Evolutionary conservation across 2,888 invertebrate species (phyloP).

Genomic region (Cryptocephalus moraei): DNA sequence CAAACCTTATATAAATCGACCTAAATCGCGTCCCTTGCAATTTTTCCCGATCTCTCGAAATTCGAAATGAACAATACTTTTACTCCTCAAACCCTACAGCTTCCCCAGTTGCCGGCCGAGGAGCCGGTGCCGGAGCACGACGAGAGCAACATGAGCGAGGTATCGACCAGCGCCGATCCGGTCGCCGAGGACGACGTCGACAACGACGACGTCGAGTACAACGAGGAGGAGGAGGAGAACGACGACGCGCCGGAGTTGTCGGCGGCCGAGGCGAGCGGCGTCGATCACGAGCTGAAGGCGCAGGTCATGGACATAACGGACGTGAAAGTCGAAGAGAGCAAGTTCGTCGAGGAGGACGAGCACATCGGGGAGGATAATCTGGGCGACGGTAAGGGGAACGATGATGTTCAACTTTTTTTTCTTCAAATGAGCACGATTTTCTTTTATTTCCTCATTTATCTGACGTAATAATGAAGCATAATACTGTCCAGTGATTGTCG

Average conservation of each 20-base stretch:
- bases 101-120: no score
- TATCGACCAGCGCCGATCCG: slow-evolving; percentile 2
- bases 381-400: neutral
- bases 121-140: neutral
- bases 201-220: slow-evolving; percentile 10
- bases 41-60: no score
- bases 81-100: no score
- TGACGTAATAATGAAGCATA: no score
- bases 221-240: slow-evolving; percentile 7
- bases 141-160: slow-evolving; percentile 8
- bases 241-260: slow-evolving; percentile 2
- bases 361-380: slow-evolving; percentile 8
- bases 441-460: no score
- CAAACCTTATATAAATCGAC: no score
- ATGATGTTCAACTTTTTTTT: no score
- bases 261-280: slow-evolving; percentile 1
- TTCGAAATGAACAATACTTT: no score
- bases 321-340: neutral
- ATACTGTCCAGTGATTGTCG: no score
- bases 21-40: no score
- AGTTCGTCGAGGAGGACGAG: slow-evolving; percentile 3
- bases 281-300: slow-evolving; percentile 1
- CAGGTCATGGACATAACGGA: slow-evolving; percentile 3
- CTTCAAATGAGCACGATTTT: no score
- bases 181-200: neutral